Conservation (phyloP, 2,888 invertebrate genomes). For the Cantharis rufa region DNA sequence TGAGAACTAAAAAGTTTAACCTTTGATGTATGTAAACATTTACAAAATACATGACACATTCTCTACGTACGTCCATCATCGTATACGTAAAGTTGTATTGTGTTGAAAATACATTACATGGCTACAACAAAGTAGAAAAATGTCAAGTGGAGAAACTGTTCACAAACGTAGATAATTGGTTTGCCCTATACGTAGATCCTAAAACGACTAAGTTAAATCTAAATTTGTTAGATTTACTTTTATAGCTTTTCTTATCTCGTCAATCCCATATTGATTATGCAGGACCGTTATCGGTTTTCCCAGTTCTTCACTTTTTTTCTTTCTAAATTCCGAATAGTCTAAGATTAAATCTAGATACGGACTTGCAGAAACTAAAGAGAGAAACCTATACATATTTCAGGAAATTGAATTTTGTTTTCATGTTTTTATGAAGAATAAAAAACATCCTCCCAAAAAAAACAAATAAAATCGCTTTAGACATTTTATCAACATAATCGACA, state of each 20-base stretch:
- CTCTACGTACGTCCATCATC: neutral
- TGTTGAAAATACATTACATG: neutral
- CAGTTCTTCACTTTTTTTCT: conserved; percentile 28
- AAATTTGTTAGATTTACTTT: conserved; percentile 31
- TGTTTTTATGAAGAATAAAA: conserved; percentile 31
- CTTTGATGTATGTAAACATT: neutral
- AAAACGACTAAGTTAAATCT: conserved; percentile 22
- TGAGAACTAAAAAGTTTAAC: neutral
- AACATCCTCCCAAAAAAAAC: conserved; percentile 22
- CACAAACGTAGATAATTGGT: neutral
- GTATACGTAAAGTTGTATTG: neutral
- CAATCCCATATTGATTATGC: conserved; percentile 32
- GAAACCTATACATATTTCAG: conserved; percentile 30
- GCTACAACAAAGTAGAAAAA: neutral
- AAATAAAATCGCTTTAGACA: conserved; percentile 25
- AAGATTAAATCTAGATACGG: conserved; percentile 30
- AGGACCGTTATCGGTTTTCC: conserved; percentile 29
- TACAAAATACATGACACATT: neutral
- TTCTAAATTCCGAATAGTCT: conserved; percentile 24
- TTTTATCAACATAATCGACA: conserved; percentile 28
- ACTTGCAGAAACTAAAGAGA: conserved; percentile 24
- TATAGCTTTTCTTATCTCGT: conserved; percentile 29
- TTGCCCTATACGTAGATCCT: neutral
- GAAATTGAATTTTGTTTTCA: conserved; percentile 33
- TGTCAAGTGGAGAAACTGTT: neutral